phyloP scores from a whole-genome alignment of 2,888 invertebrate species.

The Poecilobothrus nobilitatus region DNA sequence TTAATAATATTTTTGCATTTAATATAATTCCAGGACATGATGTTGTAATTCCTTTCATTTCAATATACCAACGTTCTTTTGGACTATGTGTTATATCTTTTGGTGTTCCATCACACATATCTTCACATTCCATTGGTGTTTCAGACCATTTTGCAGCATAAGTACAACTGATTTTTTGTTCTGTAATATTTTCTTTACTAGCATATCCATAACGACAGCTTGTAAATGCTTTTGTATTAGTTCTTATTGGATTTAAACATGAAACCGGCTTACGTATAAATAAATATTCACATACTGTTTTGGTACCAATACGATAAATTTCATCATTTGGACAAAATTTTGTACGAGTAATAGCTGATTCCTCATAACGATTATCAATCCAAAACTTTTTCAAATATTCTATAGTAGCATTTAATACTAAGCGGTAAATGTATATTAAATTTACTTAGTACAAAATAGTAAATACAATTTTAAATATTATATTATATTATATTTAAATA shows the following conservation, averaged over 20 bases:
- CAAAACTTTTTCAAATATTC: too few species aligned
- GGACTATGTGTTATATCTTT: neutral
- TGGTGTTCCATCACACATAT: neutral
- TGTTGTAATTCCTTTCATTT: constrained; percentile 1
- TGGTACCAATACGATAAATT: neutral
- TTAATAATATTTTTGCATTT: constrained; percentile 1
- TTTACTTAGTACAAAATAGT: too few species aligned
- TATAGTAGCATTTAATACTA: too few species aligned
- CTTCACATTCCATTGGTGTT: neutral
- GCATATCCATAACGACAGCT: neutral
- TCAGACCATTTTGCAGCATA: neutral
- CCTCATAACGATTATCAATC: too few species aligned
- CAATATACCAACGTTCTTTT: neutral
- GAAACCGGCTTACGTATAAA: neutral
- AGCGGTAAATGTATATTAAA: too few species aligned
- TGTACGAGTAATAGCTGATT: neutral
- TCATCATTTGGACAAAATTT: neutral
- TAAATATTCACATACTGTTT: neutral
- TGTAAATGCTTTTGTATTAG: neutral
- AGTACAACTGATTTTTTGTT: neutral
- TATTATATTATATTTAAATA: too few species aligned
- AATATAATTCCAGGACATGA: neutral
- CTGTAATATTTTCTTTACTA: neutral
- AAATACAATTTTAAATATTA: too few species aligned
- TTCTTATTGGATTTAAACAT: neutral